phyloP scores from a whole-genome alignment of 2,888 invertebrate species.

The Rambutsinella grinnellia region DNA sequence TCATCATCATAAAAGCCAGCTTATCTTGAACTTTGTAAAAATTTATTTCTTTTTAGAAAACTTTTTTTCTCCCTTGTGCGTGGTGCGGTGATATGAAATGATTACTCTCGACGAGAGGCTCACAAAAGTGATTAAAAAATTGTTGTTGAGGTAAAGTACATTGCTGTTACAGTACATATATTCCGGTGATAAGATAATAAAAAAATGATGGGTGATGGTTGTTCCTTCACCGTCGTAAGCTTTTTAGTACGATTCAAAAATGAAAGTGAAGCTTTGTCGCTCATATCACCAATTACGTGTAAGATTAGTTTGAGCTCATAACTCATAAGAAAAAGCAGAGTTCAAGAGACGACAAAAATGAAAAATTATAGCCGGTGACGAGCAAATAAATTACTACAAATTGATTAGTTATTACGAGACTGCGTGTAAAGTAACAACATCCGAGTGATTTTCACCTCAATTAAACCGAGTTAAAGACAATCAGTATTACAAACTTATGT shows the following conservation, averaged over 20 bases:
- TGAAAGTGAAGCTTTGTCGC: constrained; percentile 46
- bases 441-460: background rate
- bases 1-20: constrained; percentile 40
- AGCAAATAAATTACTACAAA: background rate
- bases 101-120: too few relatives aligned
- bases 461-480: background rate
- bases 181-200: constrained; percentile 48
- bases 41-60: constrained; percentile 46
- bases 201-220: background rate
- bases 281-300: constrained; percentile 9
- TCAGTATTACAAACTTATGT: background rate
- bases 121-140: too few relatives aligned
- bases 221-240: background rate
- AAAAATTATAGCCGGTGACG: background rate
- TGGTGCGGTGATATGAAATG: background rate
- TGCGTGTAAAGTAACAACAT: background rate
- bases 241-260: constrained; percentile 32
- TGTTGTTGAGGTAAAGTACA: too few relatives aligned
- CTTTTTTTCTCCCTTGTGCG: constrained; percentile 24
- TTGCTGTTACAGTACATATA: background rate
- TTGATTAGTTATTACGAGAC: background rate
- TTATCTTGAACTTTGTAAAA: constrained; percentile 49
- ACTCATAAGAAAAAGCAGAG: constrained; percentile 7
- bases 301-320: background rate
- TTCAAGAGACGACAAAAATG: constrained; percentile 41